phyloP scores from a whole-genome alignment of 1,140 invertebrate species.

The Ceratoteleas bidentatus region DNA sequence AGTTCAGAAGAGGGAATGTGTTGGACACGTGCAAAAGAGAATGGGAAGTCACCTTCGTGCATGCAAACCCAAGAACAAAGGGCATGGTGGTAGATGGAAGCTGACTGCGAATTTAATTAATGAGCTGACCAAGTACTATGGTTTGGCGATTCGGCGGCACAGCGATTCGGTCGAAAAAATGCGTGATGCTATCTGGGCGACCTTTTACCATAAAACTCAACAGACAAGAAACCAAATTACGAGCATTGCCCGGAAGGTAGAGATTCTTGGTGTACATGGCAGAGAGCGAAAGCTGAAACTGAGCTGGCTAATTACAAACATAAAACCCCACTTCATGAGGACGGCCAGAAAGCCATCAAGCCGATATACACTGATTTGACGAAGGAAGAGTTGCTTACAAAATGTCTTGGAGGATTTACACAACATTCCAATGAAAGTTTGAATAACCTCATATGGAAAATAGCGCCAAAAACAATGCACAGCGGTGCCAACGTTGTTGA shows the following conservation, averaged over 20 bases:
- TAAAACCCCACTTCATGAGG: not conserved
- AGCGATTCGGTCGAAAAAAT: constrained; percentile 6
- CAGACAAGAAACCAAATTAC: constrained; percentile 10
- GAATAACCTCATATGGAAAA: constrained; percentile 6
- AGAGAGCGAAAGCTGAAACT: constrained; percentile 4
- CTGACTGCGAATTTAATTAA: constrained; percentile 9
- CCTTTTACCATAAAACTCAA: constrained; percentile 11
- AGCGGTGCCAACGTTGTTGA: not conserved
- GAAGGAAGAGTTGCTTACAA: constrained; percentile 1
- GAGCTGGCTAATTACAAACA: not conserved
- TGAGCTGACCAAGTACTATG: not conserved
- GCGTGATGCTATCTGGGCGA: constrained; percentile 10
- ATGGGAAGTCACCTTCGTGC: constrained; percentile 11
- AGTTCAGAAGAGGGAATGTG: not conserved
- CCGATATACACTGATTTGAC: constrained; percentile 7
- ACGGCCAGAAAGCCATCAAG: constrained; percentile 6
- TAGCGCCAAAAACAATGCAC: constrained; percentile 7
- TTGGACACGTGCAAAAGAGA: constrained; percentile 9
- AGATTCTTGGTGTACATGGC: constrained; percentile 13
- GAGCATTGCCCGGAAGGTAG: not conserved
- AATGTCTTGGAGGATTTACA: not conserved
- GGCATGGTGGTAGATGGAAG: constrained; percentile 3
- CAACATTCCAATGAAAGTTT: not conserved
- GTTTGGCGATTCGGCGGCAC: constrained; percentile 5
- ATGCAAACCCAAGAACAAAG: constrained; percentile 2